These are phyloP conservation scores for Phaenicophaeus curvirostris DNA, from an alignment of 2,797 vertebrate genomes.

Conservation along the genomic window DNA sequence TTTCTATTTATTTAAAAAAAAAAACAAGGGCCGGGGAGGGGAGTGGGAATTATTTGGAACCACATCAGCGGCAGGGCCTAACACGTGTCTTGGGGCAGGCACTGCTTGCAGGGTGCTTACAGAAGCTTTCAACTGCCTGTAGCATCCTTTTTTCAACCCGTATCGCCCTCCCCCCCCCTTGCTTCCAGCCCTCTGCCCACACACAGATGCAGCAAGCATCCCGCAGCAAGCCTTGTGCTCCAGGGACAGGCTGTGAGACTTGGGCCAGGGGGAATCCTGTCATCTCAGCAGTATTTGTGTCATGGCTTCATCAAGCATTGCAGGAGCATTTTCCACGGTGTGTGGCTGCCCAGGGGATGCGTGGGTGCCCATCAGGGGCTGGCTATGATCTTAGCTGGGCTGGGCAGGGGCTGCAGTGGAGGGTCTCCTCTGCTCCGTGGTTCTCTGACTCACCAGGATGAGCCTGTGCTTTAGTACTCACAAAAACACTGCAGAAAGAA, in stretches of 20 bases:
- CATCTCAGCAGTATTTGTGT: rapidly evolving
- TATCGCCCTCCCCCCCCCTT: not conserved
- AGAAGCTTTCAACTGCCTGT: not conserved
- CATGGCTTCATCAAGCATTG: not conserved
- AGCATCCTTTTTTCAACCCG: not conserved
- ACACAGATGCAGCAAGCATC: not conserved
- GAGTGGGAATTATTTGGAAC: not conserved
- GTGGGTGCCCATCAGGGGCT: rapidly evolving
- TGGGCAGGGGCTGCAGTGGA: rapidly evolving
- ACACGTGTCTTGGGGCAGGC: not conserved
- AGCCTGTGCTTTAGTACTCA: not conserved
- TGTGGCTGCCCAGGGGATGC: not conserved
- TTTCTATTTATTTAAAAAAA: not conserved
- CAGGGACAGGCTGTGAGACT: not conserved
- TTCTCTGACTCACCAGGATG: rapidly evolving
- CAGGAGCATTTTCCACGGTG: not conserved
- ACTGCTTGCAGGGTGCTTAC: not conserved
- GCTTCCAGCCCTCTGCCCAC: not conserved
- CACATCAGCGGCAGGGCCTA: not conserved
- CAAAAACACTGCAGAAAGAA: not conserved
- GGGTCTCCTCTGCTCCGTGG: not conserved
- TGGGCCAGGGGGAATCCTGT: not conserved
- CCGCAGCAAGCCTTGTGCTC: not conserved
- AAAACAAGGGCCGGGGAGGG: too few species aligned
- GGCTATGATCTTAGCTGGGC: rapidly evolving